Evolutionary conservation across 2,797 vertebrate species (phyloP), one percentile per base, ranked within the genome.

Genomic region (Coregonus suidteri): DNA sequence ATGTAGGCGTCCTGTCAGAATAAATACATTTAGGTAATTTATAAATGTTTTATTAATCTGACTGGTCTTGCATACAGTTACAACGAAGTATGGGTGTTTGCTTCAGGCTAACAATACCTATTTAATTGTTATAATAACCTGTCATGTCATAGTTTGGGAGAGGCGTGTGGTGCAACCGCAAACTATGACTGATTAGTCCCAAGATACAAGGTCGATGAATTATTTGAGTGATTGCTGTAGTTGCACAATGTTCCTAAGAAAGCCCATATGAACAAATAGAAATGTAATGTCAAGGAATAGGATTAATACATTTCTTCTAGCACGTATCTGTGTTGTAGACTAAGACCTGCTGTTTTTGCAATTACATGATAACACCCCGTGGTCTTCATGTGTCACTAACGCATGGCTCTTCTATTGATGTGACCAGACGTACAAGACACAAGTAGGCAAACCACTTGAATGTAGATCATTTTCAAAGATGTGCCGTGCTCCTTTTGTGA

Each of bases 351-450:
- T 25, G 41, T 18, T 71, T 71, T 30, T 30, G 47, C 13, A 11
- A 47, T 47, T 47, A 9, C 41, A 47, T 47, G 11, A 47, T 31
- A 13, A 66, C 64, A 31, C 64, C 15, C 1, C 11, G 64, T 3
- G 6, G n/a, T 66, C 30, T 31, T 18, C 31, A 34, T 34, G 3
- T 47, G n/a, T 59, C 70, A 47, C 75, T 71, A 75, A 81, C 73
- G 62, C 76, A 14, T 25, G 25, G 25, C 25, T 75, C 70, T 37
- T 18, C 3, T 69, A 11, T 11, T 35, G 15, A 0, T 67, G 69
- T 54, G 75, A 35, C 53, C 76, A 82, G 74, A 87, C 20, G 74
- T 74, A 64, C 51, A 80, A 2, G 76, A 84, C 3, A 51, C 37
- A 51, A 71, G 70, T 70, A 70, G 68, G 37, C 35, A 41, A n/a